phyloP scores from a whole-genome alignment of 2,797 vertebrate genomes.

The Pelodytes ibericus region DNA sequence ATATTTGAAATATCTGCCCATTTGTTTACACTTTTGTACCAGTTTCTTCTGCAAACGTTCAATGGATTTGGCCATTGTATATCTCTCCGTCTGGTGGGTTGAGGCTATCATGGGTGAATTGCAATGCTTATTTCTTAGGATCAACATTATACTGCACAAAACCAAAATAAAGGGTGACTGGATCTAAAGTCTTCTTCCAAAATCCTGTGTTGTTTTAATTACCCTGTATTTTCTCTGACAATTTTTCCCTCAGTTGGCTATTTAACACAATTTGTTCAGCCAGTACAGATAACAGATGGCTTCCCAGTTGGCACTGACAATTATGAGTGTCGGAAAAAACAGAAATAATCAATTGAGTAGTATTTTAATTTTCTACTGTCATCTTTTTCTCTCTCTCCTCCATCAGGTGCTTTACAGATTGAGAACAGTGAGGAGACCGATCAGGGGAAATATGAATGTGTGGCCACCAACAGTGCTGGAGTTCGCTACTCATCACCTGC shows the following conservation, averaged over 20 bases:
- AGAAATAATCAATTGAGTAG: background rate
- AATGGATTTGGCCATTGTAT: background rate
- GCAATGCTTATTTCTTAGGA: background rate
- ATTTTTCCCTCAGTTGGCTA: background rate
- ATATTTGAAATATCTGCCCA: too few species aligned
- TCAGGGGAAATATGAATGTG: conserved; percentile 98
- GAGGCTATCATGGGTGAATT: background rate
- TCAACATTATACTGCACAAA: too few species aligned
- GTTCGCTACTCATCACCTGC: conserved; percentile 97
- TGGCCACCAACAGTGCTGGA: conserved; percentile 95
- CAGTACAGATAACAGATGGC: conserved; percentile 2
- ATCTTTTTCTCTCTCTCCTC: conserved; percentile 58
- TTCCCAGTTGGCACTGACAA: background rate
- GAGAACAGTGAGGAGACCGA: conserved; percentile 99
- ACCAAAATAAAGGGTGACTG: too few species aligned
- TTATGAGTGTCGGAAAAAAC: background rate
- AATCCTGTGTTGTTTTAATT: conserved; percentile 1
- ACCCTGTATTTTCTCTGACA: conserved; percentile 49
- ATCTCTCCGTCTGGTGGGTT: too few species aligned
- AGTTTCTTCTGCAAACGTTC: background rate
- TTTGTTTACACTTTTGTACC: too few species aligned
- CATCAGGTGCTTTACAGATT: conserved; percentile 94
- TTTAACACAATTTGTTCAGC: background rate
- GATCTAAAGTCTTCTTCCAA: background rate
- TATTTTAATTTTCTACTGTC: conserved; percentile 56